Conservation (phyloP, 2,113 vertebrate species). For the Acrocephalus kingi region DNA sequence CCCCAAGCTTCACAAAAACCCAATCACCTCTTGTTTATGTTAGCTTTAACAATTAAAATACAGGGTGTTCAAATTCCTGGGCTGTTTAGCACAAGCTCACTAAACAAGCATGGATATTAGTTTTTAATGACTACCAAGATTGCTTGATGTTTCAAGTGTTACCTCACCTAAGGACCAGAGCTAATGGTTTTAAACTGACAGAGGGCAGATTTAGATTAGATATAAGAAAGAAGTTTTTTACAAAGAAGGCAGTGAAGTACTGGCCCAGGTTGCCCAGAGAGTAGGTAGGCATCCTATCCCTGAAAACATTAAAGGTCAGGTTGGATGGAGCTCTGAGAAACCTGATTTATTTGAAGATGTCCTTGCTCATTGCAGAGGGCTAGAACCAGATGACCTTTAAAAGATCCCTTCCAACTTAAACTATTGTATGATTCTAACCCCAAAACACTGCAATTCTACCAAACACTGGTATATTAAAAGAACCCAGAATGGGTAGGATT, state of each 20-base stretch:
- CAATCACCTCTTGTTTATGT: neutral
- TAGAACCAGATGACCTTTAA: neutral
- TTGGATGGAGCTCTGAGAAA: neutral
- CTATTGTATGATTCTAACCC: neutral
- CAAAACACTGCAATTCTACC: neutral
- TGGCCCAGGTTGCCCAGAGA: neutral
- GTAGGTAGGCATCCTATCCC: neutral
- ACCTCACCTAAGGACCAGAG: neutral
- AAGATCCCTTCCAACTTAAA: neutral
- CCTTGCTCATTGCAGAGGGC: neutral
- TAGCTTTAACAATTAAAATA: neutral
- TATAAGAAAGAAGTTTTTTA: neutral
- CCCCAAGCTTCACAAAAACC: neutral
- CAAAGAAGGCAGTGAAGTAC: neutral
- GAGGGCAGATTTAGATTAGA: neutral
- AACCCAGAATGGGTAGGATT: neutral
- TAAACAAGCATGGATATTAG: neutral
- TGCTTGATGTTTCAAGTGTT: neutral
- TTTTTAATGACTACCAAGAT: neutral
- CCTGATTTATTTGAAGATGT: neutral
- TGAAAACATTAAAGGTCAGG: neutral
- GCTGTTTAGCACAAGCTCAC: neutral
- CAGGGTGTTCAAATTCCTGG: neutral
- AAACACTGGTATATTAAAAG: neutral
- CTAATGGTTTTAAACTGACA: neutral